A percentile compares a stretch with the other conserved stretches of the same genome.
Conservation (phyloP, 2,113 vertebrate species). For the Calonectris borealis region DNA sequence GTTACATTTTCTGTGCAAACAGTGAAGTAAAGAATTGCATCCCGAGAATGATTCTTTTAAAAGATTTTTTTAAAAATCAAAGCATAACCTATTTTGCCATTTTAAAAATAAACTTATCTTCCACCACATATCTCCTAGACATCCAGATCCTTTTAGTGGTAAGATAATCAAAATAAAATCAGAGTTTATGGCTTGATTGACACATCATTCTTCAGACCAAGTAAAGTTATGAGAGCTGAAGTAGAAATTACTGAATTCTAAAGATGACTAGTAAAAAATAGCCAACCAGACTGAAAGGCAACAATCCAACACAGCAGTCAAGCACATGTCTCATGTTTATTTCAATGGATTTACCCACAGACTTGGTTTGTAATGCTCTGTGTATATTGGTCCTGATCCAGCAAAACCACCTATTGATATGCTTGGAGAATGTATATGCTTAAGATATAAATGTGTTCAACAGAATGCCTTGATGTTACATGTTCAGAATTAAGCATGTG, state of each 20-base stretch:
- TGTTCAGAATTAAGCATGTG: not conserved
- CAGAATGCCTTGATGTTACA: not conserved
- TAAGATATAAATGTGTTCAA: not conserved
- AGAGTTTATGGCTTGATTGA: not conserved
- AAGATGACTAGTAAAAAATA: not conserved
- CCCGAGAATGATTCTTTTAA: not conserved
- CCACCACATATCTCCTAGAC: not conserved
- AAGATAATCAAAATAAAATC: not conserved
- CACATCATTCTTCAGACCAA: not conserved
- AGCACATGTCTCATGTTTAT: not conserved
- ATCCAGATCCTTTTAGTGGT: not conserved
- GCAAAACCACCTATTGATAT: not conserved
- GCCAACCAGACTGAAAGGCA: not conserved
- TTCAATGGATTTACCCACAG: not conserved
- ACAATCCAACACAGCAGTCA: not conserved
- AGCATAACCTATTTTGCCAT: not conserved
- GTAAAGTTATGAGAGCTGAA: not conserved
- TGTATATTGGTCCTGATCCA: not conserved
- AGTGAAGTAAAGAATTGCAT: not conserved
- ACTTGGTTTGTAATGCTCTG: not conserved
- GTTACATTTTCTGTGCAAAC: not conserved
- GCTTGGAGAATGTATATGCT: not conserved
- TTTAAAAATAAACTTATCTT: not conserved
- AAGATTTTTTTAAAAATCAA: not conserved
- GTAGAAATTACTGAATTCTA: not conserved